A percentile compares a stretch with the other conserved stretches of the same genome.
These are phyloP conservation scores for Lordiphosa collinella DNA, from an alignment of 1,140 invertebrate genomes.

Conservation along the genomic window DNA sequence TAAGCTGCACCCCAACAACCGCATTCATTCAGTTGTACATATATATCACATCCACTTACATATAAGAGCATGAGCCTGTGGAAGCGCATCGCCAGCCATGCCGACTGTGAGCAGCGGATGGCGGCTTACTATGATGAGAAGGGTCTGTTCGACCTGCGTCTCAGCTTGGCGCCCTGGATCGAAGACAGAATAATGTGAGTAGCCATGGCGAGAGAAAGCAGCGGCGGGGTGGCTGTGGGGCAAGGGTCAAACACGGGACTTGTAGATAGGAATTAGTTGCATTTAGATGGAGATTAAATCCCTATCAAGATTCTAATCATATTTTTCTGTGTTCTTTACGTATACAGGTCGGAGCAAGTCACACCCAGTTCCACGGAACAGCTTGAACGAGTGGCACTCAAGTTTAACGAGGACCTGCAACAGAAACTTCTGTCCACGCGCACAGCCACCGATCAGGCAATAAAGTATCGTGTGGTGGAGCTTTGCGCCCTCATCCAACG, in stretches of 20 bases:
- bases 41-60: slow-evolving; percentile 24
- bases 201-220: slow-evolving; percentile 8
- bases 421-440: slow-evolving; percentile 64
- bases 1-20: slow-evolving; percentile 2
- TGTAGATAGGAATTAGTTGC: not conserved
- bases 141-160: slow-evolving; percentile 71
- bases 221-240: not conserved
- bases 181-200: slow-evolving; percentile 79
- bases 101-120: slow-evolving; percentile 73
- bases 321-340: not conserved
- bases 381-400: slow-evolving; percentile 52
- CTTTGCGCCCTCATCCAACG: slow-evolving; percentile 64
- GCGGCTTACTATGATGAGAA: slow-evolving; percentile 75
- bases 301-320: not conserved
- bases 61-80: slow-evolving; percentile 69
- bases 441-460: slow-evolving; percentile 53
- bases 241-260: not conserved
- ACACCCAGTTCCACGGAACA: slow-evolving; percentile 57
- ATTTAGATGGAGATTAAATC: not conserved
- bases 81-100: slow-evolving; percentile 71
- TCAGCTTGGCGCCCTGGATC: slow-evolving; percentile 75
- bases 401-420: slow-evolving; percentile 72
- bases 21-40: slow-evolving; percentile 41
- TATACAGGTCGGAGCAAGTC: slow-evolving; percentile 62
- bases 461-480: slow-evolving; percentile 69